Evolutionary conservation across 2,113 vertebrate species (phyloP).

Genomic region (Plecotus auritus): DNA sequence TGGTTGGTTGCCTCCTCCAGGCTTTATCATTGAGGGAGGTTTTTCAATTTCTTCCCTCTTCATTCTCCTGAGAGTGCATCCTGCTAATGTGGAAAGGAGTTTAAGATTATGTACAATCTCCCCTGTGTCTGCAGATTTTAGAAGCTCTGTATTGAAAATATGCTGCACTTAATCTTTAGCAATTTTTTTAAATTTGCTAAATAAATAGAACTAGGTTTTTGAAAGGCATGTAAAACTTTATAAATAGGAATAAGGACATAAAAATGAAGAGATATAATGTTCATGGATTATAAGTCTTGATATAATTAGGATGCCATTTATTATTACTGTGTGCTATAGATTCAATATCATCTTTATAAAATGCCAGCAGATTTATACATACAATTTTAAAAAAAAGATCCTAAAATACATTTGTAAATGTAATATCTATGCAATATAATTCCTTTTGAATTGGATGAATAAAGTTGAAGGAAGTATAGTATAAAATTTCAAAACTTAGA

Average conservation of each 20-base stretch:
- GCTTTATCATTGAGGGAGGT: no score
- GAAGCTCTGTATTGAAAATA: background rate
- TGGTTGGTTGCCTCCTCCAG: background rate
- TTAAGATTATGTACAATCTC: fast-evolving
- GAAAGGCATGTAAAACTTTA: background rate
- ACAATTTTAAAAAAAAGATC: background rate
- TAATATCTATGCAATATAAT: background rate
- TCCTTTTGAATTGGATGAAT: background rate
- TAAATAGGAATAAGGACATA: background rate
- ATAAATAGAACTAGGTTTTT: background rate
- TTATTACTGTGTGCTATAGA: background rate
- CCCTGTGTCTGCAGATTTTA: background rate
- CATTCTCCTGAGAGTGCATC: background rate
- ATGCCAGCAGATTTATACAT: background rate
- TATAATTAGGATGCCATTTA: background rate
- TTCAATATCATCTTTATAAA: background rate
- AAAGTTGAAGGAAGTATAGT: background rate
- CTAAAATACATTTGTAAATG: background rate
- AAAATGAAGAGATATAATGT: background rate
- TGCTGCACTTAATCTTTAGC: background rate
- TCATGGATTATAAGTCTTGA: background rate
- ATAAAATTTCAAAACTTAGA: background rate
- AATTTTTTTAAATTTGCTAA: background rate
- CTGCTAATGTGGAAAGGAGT: no score
- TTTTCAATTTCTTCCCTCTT: background rate